phyloP scores from a whole-genome alignment of 2,797 vertebrate genomes.

The Muscicapa comitata region DNA sequence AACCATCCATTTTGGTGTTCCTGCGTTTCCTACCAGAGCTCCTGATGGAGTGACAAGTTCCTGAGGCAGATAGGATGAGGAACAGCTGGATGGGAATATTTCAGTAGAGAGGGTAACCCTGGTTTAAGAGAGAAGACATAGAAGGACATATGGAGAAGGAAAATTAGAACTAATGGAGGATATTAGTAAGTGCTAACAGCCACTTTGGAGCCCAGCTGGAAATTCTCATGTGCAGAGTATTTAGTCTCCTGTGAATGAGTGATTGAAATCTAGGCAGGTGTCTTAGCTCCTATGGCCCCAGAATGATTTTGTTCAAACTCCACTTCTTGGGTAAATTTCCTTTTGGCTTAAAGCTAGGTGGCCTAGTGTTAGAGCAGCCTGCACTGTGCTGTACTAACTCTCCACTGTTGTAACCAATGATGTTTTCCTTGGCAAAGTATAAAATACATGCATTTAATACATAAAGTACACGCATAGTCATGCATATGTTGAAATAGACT shows the following conservation, averaged over 20 bases:
- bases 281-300: neutral
- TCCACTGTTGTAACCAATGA: neutral
- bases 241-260: constrained; percentile 3
- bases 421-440: constrained; percentile 28
- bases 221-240: neutral
- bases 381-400: neutral
- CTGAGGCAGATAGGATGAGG: neutral
- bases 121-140: neutral
- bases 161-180: neutral
- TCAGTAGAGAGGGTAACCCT: neutral
- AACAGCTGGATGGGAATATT: neutral
- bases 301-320: neutral
- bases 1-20: neutral
- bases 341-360: neutral
- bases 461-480: neutral
- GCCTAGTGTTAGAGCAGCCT: neutral
- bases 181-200: neutral
- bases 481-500: neutral
- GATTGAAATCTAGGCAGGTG: neutral
- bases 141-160: neutral
- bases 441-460: constrained; percentile 24
- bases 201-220: neutral
- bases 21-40: neutral
- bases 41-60: neutral
- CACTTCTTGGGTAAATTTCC: neutral